These are phyloP conservation scores for Apodemus agrarius DNA, from an alignment of 2,797 vertebrate genomes.

Conservation along the genomic window DNA sequence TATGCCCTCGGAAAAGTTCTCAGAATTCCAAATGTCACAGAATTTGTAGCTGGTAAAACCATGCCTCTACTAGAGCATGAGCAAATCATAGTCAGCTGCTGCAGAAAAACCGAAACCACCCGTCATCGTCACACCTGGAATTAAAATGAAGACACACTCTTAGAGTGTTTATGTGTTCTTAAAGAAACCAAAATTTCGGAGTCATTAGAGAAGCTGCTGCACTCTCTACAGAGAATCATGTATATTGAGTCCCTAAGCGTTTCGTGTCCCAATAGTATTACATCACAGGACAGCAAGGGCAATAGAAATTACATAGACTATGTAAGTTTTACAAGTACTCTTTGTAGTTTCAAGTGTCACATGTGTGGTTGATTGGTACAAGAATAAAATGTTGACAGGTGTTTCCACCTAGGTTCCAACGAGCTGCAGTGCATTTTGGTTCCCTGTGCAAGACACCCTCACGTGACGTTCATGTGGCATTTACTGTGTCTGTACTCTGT, in stretches of 20 bases:
- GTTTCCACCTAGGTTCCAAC: neutral
- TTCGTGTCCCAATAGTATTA: neutral
- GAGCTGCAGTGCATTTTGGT: neutral
- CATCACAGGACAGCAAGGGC: neutral
- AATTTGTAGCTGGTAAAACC: too few relatives aligned
- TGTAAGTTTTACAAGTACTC: neutral
- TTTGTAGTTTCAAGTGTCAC: neutral
- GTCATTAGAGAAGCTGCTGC: neutral
- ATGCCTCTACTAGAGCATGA: too few relatives aligned
- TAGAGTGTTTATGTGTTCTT: too few relatives aligned
- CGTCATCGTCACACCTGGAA: too few relatives aligned
- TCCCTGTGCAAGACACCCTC: neutral
- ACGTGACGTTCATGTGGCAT: neutral
- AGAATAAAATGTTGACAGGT: neutral
- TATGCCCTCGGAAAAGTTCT: too few relatives aligned
- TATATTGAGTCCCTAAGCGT: neutral
- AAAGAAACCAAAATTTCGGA: too few relatives aligned
- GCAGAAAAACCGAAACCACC: too few relatives aligned
- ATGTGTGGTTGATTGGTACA: neutral
- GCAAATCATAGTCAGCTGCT: too few relatives aligned
- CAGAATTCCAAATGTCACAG: too few relatives aligned
- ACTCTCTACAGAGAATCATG: neutral
- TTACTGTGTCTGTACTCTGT: neutral
- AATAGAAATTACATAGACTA: neutral
- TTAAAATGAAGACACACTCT: too few relatives aligned